A percentile compares a stretch with the other conserved stretches of the same genome.
Conservation (phyloP, 2,113 vertebrate genomes). For the Catharus bicknelli region DNA sequence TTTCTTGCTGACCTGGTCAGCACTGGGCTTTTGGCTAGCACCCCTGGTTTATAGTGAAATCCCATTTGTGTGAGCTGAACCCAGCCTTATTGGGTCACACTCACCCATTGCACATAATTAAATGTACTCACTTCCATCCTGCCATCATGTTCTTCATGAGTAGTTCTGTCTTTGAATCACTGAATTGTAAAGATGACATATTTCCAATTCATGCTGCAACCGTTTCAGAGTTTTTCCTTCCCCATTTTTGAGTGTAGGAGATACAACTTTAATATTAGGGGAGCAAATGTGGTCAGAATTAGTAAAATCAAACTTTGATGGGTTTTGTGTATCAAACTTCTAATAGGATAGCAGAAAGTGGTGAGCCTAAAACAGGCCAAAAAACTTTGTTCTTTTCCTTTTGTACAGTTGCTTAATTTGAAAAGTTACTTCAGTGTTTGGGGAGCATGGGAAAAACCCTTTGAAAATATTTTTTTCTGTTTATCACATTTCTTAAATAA, state of each 20-base stretch:
- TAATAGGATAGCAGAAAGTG: not conserved
- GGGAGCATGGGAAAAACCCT: not conserved
- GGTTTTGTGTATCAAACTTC: not conserved
- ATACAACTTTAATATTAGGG: not conserved
- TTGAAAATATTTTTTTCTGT: not conserved
- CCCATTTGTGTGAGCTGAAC: not conserved
- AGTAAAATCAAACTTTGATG: not conserved
- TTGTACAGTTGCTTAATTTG: not conserved
- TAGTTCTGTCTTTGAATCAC: not conserved
- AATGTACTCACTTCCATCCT: not conserved
- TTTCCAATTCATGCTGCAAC: not conserved
- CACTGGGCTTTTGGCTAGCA: not conserved
- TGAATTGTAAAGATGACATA: not conserved
- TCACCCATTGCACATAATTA: not conserved
- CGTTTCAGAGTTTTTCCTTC: not conserved
- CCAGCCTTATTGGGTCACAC: not conserved
- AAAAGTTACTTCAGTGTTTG: not conserved
- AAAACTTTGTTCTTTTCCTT: not conserved
- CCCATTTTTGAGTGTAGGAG: not conserved
- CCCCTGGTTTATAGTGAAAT: not conserved
- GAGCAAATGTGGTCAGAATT: not conserved
- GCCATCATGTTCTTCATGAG: not conserved
- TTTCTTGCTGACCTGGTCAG: not conserved
- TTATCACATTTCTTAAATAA: not conserved
- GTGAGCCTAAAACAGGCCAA: not conserved